phyloP scores from a whole-genome alignment of 2,888 invertebrate genomes.

The Drosophila percnosoma region DNA sequence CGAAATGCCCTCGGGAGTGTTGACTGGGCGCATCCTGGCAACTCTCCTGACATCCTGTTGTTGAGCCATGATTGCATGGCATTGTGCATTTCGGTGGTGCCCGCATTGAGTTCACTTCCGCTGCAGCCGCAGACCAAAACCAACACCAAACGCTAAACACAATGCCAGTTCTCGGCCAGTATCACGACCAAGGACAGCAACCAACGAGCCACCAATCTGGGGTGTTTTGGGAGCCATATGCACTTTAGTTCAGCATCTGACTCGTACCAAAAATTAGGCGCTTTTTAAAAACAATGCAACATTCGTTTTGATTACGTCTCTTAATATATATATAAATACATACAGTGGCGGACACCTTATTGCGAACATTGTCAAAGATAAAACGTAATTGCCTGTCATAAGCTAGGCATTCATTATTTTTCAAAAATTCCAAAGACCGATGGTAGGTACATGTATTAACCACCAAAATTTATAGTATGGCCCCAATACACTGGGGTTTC shows the following conservation, averaged over 20 bases:
- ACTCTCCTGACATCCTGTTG: slow-evolving; percentile 64
- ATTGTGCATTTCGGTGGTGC: slow-evolving; percentile 59
- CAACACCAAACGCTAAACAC: slow-evolving; percentile 55
- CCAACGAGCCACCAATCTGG: slow-evolving; percentile 19
- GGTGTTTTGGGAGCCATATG: slow-evolving; percentile 33
- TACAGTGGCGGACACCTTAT: too few relatives aligned
- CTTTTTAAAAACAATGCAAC: slow-evolving; percentile 57
- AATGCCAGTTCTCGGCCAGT: slow-evolving; percentile 60
- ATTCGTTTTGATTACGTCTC: slow-evolving; percentile 60
- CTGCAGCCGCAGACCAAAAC: slow-evolving; percentile 36
- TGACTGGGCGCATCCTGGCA: slow-evolving; percentile 37
- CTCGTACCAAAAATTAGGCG: slow-evolving; percentile 62
- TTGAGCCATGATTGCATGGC: slow-evolving; percentile 38
- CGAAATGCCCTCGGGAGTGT: slow-evolving; percentile 43
- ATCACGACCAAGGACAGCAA: slow-evolving; percentile 44
- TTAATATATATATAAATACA: neutral
- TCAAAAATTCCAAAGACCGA: too few relatives aligned
- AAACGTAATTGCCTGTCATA: too few relatives aligned
- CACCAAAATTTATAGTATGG: too few relatives aligned
- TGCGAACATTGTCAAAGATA: too few relatives aligned
- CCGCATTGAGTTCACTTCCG: slow-evolving; percentile 73
- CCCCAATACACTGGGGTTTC: too few relatives aligned
- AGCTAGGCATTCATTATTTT: too few relatives aligned
- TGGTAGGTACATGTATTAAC: too few relatives aligned
- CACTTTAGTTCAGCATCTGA: slow-evolving; percentile 45